Conservation (phyloP, 2,888 invertebrate species). For the Orthosia cruda region DNA sequence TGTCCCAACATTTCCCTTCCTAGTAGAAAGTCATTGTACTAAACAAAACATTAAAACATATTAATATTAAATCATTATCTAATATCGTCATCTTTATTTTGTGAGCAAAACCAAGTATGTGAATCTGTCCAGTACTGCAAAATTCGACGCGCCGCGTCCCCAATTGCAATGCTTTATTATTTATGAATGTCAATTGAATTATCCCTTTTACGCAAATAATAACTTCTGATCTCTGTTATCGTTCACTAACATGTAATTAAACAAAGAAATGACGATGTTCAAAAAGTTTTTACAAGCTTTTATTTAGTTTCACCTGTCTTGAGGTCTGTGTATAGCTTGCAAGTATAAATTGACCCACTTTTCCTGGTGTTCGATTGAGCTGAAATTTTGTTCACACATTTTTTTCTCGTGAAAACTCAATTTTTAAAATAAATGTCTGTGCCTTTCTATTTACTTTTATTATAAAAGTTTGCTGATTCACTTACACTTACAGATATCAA, state of each 20-base stretch:
- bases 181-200: slow-evolving; percentile 11
- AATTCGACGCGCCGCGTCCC: background rate
- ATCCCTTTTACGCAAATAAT: background rate
- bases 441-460: too few relatives aligned
- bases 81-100: background rate
- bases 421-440: too few relatives aligned
- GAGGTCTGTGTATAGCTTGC: too few relatives aligned
- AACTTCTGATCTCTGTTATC: background rate
- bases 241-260: background rate
- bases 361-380: too few relatives aligned
- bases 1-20: slow-evolving; percentile 85
- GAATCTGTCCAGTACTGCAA: background rate
- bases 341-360: too few relatives aligned
- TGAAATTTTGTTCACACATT: too few relatives aligned
- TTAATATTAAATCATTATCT: slow-evolving; percentile 35
- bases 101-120: background rate
- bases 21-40: slow-evolving; percentile 89
- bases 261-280: too few relatives aligned
- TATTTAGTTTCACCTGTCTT: too few relatives aligned
- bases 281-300: too few relatives aligned
- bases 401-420: too few relatives aligned
- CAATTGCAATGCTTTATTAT: background rate
- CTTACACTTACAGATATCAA: too few relatives aligned
- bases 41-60: slow-evolving; percentile 75
- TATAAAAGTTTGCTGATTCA: too few relatives aligned